These are phyloP conservation scores for Lasioglossum pauxillum DNA, from an alignment of 2,888 invertebrate species.

Conservation along the genomic window DNA sequence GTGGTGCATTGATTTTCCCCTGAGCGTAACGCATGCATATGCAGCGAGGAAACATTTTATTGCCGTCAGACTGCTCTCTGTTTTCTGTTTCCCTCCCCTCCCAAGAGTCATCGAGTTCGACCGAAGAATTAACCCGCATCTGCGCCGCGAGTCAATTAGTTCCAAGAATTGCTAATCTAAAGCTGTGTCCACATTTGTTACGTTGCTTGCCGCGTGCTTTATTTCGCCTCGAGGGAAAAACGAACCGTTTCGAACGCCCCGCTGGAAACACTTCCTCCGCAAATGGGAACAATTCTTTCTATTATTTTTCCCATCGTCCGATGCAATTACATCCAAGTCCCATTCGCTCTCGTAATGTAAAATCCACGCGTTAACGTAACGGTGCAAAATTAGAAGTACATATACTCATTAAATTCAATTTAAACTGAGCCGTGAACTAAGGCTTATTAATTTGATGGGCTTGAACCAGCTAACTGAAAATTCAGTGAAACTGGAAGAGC, in stretches of 20 bases:
- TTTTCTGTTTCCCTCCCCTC: neutral
- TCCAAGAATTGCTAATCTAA: neutral
- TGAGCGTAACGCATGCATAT: slow-evolving; percentile 55
- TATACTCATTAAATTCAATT: neutral
- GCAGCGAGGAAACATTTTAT: slow-evolving; percentile 48
- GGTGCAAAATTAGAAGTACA: too few relatives aligned
- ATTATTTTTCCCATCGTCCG: neutral
- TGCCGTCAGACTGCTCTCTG: neutral
- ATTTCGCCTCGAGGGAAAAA: neutral
- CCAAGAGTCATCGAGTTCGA: neutral
- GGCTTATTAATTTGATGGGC: neutral
- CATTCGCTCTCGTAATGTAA: neutral
- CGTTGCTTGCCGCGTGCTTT: neutral
- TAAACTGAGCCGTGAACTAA: neutral
- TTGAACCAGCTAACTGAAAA: neutral
- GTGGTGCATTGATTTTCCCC: slow-evolving; percentile 30
- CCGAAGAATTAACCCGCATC: neutral
- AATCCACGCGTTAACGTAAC: neutral
- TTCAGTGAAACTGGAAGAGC: neutral
- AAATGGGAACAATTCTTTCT: neutral
- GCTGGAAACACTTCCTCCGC: neutral
- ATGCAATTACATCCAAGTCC: neutral
- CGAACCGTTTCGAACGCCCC: neutral
- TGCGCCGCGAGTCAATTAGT: neutral
- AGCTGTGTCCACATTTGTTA: slow-evolving; percentile 1